A percentile compares a stretch with the other conserved stretches of the same genome.
These are phyloP conservation scores for Acanthaster planci DNA, from an alignment of 35 echinoderm and acorn worm species.

Conservation along the genomic window DNA sequence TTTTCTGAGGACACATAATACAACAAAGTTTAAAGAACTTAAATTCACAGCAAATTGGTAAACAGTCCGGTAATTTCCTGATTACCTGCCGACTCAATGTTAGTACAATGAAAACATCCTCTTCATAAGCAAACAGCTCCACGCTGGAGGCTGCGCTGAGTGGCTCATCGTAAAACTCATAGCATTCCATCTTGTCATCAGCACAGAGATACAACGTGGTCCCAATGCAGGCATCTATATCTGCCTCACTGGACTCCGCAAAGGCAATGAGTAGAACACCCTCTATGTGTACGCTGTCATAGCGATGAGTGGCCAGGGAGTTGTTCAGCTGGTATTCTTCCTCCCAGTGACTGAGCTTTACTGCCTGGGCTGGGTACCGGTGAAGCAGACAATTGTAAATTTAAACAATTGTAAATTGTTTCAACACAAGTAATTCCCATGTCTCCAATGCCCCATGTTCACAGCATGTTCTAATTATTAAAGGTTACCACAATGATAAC, in stretches of 20 bases:
- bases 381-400: too few species aligned
- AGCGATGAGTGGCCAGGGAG: not conserved
- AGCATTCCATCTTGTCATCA: not conserved
- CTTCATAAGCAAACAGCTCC: not conserved
- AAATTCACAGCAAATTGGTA: not conserved
- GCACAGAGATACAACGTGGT: not conserved
- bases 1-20: too few species aligned
- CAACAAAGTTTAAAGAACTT: too few species aligned
- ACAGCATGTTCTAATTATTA: too few species aligned
- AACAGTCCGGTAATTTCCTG: not conserved
- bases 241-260: constrained; percentile 1
- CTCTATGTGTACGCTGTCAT: constrained; percentile 8
- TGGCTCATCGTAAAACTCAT: not conserved
- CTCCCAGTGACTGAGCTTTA: not conserved
- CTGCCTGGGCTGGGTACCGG: not conserved
- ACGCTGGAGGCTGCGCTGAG: not conserved
- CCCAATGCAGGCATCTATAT: not conserved
- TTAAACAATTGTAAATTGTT: too few species aligned
- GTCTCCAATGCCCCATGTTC: too few species aligned
- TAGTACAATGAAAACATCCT: not conserved
- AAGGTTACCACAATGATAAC: too few species aligned
- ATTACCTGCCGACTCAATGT: not conserved
- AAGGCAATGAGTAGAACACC: not conserved
- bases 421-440: too few species aligned
- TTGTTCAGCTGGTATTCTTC: not conserved